Conservation (phyloP, 2,888 invertebrate genomes). For the Polydrusus cervinus region DNA sequence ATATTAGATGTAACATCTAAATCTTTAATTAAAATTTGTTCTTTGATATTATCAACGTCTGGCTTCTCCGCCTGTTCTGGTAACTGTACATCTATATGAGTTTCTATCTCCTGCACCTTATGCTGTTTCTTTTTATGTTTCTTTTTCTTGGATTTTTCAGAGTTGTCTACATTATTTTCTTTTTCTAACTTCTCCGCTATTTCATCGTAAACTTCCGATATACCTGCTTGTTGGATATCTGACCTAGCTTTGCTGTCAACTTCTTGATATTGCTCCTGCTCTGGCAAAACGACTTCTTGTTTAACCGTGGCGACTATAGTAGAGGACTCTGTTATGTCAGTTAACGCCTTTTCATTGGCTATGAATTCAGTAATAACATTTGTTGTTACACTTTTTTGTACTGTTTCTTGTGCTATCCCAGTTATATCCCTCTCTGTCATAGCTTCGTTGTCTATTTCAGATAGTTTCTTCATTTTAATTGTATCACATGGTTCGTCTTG, state of each 20-base stretch:
- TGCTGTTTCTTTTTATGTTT: neutral
- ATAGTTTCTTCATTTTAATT: too few species aligned
- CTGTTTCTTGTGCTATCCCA: neutral
- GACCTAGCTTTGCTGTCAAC: neutral
- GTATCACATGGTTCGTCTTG: too few species aligned
- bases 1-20: neutral
- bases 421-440: neutral
- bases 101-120: neutral
- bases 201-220: neutral
- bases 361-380: constrained; percentile 26
- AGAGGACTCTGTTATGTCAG: neutral
- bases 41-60: neutral
- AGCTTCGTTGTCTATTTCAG: neutral
- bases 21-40: neutral
- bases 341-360: constrained; percentile 10
- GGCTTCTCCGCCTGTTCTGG: neutral
- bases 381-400: neutral
- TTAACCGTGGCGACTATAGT: neutral
- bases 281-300: neutral
- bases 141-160: constrained; percentile 5
- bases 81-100: neutral
- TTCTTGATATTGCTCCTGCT: neutral
- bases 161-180: neutral
- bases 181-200: neutral
- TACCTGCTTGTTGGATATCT: neutral